Evolutionary conservation across 1,140 invertebrate species (phyloP), one percentile per base, ranked within the genome.

Genomic region (Temnothorax nylanderi): DNA sequence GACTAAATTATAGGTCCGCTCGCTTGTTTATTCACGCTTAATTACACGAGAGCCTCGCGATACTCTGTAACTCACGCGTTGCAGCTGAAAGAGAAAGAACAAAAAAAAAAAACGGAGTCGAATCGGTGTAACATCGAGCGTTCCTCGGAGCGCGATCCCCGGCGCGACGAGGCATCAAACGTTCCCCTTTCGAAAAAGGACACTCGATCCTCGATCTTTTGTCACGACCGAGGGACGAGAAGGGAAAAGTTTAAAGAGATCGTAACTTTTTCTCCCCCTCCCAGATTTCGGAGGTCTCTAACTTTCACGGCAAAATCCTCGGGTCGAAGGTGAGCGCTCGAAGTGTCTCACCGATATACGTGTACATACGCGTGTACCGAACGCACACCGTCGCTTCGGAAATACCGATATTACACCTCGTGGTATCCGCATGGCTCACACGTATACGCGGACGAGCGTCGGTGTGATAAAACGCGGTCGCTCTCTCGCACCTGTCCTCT

Each of bases 401-500:
- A 84, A 76, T 71, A 62, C 88, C 89, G 80, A 75, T 74, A 71
- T 89, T 90, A 87, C 86, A 86, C 87, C 84, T 88, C 86, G 84
- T 74, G 51, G 80, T 85, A 49, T 85, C 71, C 78, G 84, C 77
- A 58, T 64, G 81, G 67, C 41, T 86, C 88, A 37, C 89, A 91
- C 81, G 51, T 49, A 13, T 6, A 74, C 47, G 69, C 21, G 13
- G 13, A 3, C 67, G 21, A 16, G 18, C 32, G 37, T 34, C 58
- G 65, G 51, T 77, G 78, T 85, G 89, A 90, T 90, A 89, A 90
- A 90, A 88, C 89, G 85, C 89, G 81, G 60, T 86, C 72, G 85
- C 77, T 56, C 65, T 72, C 60, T 80, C 47, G 60, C 37, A 34
- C 62, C 56, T 18, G 21, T 7, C 18, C 60, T n/a, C 58, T n/a